These are phyloP conservation scores for Chouioia cunea DNA, from an alignment of 2,888 invertebrate genomes.

Conservation along the genomic window DNA sequence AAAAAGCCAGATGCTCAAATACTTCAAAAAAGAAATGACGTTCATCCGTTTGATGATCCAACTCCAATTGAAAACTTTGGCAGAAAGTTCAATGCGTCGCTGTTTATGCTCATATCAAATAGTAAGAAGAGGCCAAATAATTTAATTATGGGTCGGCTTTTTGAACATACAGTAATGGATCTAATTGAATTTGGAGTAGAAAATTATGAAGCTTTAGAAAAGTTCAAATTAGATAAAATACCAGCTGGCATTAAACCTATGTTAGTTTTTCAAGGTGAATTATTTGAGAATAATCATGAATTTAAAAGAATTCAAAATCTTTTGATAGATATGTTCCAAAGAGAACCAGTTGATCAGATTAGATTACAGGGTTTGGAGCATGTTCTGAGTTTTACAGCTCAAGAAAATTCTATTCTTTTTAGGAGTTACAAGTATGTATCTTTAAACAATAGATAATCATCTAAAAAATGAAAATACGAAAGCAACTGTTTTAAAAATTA, in stretches of 20 bases:
- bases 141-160: conserved; percentile 88
- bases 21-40: conserved; percentile 85
- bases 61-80: conserved; percentile 77
- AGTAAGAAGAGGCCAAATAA: conserved; percentile 97
- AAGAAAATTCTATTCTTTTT: conserved; percentile 83
- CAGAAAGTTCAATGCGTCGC: conserved; percentile 86
- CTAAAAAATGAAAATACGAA: background rate
- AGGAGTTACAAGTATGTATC: conserved; percentile 75
- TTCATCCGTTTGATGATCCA: conserved; percentile 93
- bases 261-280: conserved; percentile 90
- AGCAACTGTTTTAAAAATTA: background rate
- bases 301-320: conserved; percentile 88
- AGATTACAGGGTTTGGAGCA: conserved; percentile 95
- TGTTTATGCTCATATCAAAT: conserved; percentile 92
- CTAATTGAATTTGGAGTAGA: conserved; percentile 96
- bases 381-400: conserved; percentile 89
- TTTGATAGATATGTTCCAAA: conserved; percentile 92
- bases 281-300: conserved; percentile 87
- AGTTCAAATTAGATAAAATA: conserved; percentile 84
- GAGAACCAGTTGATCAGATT: conserved; percentile 83
- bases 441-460: no score
- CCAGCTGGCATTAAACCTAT: conserved; percentile 90
- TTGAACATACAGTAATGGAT: conserved; percentile 90
- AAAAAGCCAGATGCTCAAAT: conserved; percentile 88
- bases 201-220: conserved; percentile 81